phyloP scores from a whole-genome alignment of 1,140 invertebrate species.

The Drosophila albomicans region DNA sequence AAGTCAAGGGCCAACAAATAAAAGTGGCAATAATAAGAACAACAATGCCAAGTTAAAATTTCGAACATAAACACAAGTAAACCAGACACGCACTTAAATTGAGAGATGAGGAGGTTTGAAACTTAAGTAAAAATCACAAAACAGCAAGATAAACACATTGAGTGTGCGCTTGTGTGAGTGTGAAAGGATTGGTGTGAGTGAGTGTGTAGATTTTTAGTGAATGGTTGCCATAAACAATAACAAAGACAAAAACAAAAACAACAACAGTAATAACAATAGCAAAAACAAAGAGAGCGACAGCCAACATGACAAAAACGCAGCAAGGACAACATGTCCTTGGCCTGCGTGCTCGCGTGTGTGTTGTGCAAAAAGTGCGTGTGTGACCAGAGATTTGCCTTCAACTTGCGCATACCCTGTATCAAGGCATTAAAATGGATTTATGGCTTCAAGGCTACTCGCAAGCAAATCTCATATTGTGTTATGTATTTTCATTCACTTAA shows the following conservation, averaged over 20 bases:
- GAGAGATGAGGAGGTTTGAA: constrained; percentile 16
- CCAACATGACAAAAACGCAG: constrained; percentile 58
- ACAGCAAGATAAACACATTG: constrained; percentile 57
- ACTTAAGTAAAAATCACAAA: constrained; percentile 42
- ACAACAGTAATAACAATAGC: constrained; percentile 40
- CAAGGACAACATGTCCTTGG: constrained; percentile 60
- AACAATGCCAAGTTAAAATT: constrained; percentile 37
- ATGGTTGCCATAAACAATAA: constrained; percentile 36
- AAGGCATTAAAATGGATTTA: neutral
- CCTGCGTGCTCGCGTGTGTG: constrained; percentile 9
- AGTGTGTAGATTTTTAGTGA: constrained; percentile 52
- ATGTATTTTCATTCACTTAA: neutral
- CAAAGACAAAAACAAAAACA: constrained; percentile 36
- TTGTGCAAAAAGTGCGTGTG: neutral
- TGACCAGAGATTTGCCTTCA: constrained; percentile 9
- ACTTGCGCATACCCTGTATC: neutral
- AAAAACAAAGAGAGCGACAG: constrained; percentile 34
- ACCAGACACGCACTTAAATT: constrained; percentile 28
- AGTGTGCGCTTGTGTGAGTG: constrained; percentile 3
- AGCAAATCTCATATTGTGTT: neutral
- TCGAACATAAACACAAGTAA: constrained; percentile 43
- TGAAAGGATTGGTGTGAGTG: neutral
- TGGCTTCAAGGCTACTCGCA: neutral
- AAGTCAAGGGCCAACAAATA: constrained; percentile 46
- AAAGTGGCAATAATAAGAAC: constrained; percentile 39